Base-by-base conservation (phyloP, 2,888 invertebrate genomes). In the Meloe dianella region DNA sequence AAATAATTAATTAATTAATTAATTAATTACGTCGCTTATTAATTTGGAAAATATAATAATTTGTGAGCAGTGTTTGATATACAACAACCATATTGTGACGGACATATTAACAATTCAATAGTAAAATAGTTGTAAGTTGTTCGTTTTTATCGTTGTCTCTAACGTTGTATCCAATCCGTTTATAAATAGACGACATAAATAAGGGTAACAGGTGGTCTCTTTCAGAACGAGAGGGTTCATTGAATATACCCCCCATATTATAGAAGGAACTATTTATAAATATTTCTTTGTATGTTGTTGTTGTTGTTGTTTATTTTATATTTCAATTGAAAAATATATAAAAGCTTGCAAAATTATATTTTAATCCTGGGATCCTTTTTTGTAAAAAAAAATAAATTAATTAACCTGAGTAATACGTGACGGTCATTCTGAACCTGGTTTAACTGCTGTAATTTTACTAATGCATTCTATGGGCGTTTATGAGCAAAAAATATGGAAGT, bases 151-250 rank as follows among this genome's bases (percentile, higher is more conserved):
- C 10, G 12, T 59, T 57, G 41, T 56, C 30, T 35, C 60, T 58
- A n/a, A 20, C 27, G 12, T 60, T 47, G 41, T 32, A 57, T 35
- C 22, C 63, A 22, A 59, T 61, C 30, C 47, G 57, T 38, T 63
- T 56, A 57, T 27, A 54, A 54, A 54, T 24, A 61, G 51, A 32
- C 32, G 62, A 61, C 64, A 69, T 69, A 66, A 66, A 70, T 65
- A 63, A 68, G 63, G 68, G 68, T 73, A 74, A 74, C 74, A 74
- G 74, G 74, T 74, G 74, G 74, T 69, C 65, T 51, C n/a, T 62
- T 60, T 62, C 56, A 54, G 57, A 14, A 24, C 20, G 22, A 22
- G 22, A 54, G 54, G n/a, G 54, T 54, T 24, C 14, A 24, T n/a
- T n/a, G n/a, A n/a, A n/a, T n/a, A 14, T 27, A 27, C 10, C 14